These are phyloP conservation scores for Micropoecilia bifurca DNA, from an alignment of 2,797 vertebrate species.

Conservation along the genomic window DNA sequence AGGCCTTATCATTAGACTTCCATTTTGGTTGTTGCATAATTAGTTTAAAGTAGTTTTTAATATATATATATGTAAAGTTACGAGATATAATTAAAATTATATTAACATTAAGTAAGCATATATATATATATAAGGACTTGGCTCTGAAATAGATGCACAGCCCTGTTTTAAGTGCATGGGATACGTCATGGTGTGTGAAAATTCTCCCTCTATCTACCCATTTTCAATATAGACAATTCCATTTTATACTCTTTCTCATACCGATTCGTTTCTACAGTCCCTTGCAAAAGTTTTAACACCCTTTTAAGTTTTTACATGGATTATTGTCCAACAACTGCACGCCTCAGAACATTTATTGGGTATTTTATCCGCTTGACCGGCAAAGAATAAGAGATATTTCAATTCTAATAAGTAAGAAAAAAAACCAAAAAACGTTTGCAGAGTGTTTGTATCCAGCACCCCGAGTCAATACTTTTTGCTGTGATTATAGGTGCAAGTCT, in stretches of 20 bases:
- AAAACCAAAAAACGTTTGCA: neutral
- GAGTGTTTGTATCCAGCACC: neutral
- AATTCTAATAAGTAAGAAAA: neutral
- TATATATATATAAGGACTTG: slow-evolving; percentile 64
- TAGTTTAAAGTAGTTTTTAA: slow-evolving; percentile 78
- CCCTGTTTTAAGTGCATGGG: slow-evolving; percentile 63
- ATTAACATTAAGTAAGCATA: slow-evolving; percentile 75
- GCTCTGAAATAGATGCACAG: slow-evolving; percentile 67
- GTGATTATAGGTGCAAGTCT: neutral
- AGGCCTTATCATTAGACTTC: slow-evolving; percentile 54
- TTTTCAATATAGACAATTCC: slow-evolving; percentile 38
- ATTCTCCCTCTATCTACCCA: slow-evolving; percentile 56
- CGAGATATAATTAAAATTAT: slow-evolving; percentile 76
- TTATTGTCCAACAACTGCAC: neutral
- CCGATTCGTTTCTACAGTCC: neutral
- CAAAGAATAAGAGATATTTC: neutral
- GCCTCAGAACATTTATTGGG: neutral
- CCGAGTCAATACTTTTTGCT: neutral
- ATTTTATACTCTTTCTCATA: slow-evolving; percentile 25
- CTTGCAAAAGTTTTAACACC: slow-evolving; percentile 4
- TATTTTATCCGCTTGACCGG: neutral
- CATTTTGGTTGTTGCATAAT: slow-evolving; percentile 63
- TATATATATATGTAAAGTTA: slow-evolving; percentile 68
- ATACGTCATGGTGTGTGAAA: slow-evolving; percentile 50
- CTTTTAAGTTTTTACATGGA: neutral